phyloP scores from a whole-genome alignment of 2,113 vertebrate genomes.

The Paradoxurus hermaphroditus region DNA sequence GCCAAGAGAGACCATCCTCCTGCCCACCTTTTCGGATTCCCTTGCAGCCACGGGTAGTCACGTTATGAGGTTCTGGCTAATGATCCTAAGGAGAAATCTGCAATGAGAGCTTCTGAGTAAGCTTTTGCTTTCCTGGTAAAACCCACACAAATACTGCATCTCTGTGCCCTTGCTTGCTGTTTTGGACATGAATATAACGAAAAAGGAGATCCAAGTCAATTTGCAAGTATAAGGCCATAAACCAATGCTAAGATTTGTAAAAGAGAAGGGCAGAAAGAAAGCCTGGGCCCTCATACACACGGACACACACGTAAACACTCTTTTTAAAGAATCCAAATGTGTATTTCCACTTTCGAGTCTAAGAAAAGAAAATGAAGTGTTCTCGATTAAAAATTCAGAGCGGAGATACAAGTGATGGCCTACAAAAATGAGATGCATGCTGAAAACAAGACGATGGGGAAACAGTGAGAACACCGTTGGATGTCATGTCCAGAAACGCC shows the following conservation, averaged over 20 bases:
- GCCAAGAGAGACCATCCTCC: background rate
- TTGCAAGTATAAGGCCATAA: background rate
- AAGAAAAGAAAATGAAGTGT: conserved; percentile 29
- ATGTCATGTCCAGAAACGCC: background rate
- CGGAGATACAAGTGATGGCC: background rate
- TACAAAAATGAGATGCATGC: background rate
- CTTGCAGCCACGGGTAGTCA: background rate
- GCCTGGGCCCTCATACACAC: background rate
- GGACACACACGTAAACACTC: background rate
- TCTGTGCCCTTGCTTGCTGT: background rate
- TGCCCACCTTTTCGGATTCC: background rate
- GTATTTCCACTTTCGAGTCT: background rate
- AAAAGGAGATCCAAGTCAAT: background rate
- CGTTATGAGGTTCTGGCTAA: background rate
- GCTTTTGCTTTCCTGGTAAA: background rate
- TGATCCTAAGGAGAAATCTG: background rate
- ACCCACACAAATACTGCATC: background rate
- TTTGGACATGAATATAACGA: background rate
- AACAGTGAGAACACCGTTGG: background rate
- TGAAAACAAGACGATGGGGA: background rate
- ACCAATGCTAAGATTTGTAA: background rate
- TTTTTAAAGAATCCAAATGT: conserved; percentile 22
- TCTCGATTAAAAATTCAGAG: background rate
- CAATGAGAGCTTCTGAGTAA: background rate
- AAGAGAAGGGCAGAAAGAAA: conserved; percentile 6